Conservation (phyloP, 2,113 vertebrate species). For the Anoura caudifer region DNA sequence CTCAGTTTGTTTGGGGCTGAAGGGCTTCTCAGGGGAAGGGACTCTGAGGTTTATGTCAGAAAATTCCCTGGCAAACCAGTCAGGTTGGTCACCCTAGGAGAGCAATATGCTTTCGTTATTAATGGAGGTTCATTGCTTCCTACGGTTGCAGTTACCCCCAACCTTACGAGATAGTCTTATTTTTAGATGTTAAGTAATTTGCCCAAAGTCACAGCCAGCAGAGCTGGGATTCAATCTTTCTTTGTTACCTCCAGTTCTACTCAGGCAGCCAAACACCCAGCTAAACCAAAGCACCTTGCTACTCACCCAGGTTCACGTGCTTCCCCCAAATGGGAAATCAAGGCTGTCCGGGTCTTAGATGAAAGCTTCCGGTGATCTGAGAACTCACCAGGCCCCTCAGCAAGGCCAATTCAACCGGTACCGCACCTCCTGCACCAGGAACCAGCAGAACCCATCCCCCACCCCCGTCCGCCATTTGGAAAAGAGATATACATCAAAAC, state of each 20-base stretch:
- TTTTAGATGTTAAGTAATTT: neutral
- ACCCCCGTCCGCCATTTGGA: neutral
- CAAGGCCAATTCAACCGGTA: neutral
- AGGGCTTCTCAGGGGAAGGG: neutral
- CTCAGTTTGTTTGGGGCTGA: neutral
- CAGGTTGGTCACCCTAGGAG: neutral
- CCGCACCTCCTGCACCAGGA: neutral
- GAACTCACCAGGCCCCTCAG: neutral
- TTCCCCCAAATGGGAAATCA: neutral
- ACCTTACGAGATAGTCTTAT: neutral
- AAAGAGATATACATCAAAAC: neutral
- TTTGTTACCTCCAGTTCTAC: neutral
- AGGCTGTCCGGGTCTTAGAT: neutral
- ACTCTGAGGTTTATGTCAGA: neutral
- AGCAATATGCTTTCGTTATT: neutral
- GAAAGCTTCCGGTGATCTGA: neutral
- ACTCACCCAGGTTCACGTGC: fast-evolving
- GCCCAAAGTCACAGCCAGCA: neutral
- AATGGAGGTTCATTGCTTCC: neutral
- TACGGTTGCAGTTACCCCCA: neutral
- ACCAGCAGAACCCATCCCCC: neutral
- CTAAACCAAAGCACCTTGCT: fast-evolving
- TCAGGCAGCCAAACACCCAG: neutral
- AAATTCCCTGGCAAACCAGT: neutral
- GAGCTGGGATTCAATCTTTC: neutral